Evolutionary conservation across 2,888 invertebrate species (phyloP), one percentile per base, ranked within the genome.

Genomic region (Leptura quadrifasciata): DNA sequence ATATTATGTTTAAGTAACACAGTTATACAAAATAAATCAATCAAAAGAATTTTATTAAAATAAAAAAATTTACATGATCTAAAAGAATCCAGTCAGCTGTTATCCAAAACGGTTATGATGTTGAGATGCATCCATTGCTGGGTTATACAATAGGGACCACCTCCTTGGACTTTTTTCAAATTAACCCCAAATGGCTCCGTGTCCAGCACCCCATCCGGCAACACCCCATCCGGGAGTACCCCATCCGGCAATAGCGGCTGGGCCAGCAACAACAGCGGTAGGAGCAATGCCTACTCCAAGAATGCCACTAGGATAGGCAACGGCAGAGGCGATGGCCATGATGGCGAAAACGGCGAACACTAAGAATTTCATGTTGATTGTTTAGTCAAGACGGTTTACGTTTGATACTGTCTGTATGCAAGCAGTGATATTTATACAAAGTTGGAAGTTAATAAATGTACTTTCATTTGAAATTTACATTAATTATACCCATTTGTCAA

Each of bases 331-430:
- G 27, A 81, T 68, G 31, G 77, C 82, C 78, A 82, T 65, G 24
- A 81, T 57, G 78, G 74, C 80, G 60, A 83, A 57, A 39, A 83
- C 61, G 69, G 68, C 81, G 63, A 83, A 72, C 39, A 82, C 55
- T 24, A 84, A 63, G 69, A 79, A 68, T 76, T 84, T 82, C 83
- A 83, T 84, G 64, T 78, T 81, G 78, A 52, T 63, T 64, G 54
- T 63, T 39, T 58, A 47, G 2, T 63, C 20, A 39, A 18, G 39
- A 67, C 72, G 60, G 31, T 18, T 63, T 39, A 68, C 55, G 55
- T 76, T 69, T 68, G 67, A 60, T 64, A 15, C 39, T 15, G 31
- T 57, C 52, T 47, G 55, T 15, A 24, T 15, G n/a, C 39, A 1
- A 39, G 39, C 15, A 39, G 39, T 15, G 39, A 39, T 39, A 39